Base-by-base conservation (phyloP, 2,113 vertebrate genomes). In the Thalassoma bifasciatum region DNA sequence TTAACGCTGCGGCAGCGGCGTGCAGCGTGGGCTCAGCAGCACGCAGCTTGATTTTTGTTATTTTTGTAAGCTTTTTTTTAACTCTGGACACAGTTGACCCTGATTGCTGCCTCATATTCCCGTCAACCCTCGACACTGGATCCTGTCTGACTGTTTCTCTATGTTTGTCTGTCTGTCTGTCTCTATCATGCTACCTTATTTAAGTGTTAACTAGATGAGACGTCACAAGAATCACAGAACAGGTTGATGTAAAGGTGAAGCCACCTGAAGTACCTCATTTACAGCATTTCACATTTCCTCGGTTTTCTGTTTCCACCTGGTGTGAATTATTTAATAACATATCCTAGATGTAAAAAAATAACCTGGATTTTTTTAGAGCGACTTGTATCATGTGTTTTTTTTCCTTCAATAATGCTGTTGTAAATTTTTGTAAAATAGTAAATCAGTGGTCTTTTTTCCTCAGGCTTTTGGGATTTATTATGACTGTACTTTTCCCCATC, bases 191-290 rank as follows among this genome's bases (percentile, higher is more conserved):
- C 68, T 57, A 79, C 94, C 78, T 94, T 94, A 92, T 94, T 93
- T 96, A 95, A 96, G 89, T 94, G 88, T 95, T 94, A 93, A 95
- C 76, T 81, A 63, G 69, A 70, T 72, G 71, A 87, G 58, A 83
- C 64, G 75, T 95, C 92, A 89, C 93, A 92, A 24, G 92, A 93
- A 91, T 94, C 86, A 75, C 92, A 85, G 93, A 93, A 91, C 91
- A 92, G 86, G 95, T 93, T 87, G 89, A 93, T 92, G 90, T 84
- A 88, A 94, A 93, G 92, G 69, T 87, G 87, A 17, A 94, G 94
- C 95, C 96, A 96, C 96, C 96, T 96, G 96, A 96, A 96, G 96
- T 97, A 96, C 96, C 94, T 98, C 98, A 96, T 99, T 97, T 96
- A 95, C 95, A 96, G 93, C 95, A 92, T 95, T 95, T 94, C 93